Percentiles rank a stretch among this genome's conserved stretches.
Evolutionary conservation across 2,888 invertebrate genomes (phyloP).

Genomic region (Mesochorus sp.): DNA sequence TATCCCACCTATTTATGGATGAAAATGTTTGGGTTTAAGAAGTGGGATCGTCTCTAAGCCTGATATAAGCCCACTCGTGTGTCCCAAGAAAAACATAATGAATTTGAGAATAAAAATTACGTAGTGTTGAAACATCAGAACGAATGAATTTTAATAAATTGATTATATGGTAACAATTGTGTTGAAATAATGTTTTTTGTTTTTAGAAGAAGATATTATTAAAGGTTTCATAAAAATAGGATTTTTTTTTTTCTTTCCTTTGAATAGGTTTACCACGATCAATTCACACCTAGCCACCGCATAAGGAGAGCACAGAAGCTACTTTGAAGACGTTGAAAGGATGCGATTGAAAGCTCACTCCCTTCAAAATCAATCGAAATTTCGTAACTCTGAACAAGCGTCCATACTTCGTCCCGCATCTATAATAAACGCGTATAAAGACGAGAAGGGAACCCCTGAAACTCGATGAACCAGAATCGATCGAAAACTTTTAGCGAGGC

Average conservation of each 20-base stretch:
- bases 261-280: not conserved
- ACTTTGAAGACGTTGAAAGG: not conserved
- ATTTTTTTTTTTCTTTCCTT: too few species aligned
- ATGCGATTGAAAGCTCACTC: not conserved
- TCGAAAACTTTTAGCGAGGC: constrained; percentile 47
- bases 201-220: too few species aligned
- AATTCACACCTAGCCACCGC: not conserved
- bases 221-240: too few species aligned
- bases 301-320: constrained; percentile 4
- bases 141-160: too few species aligned
- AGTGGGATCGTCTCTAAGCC: constrained; percentile 5
- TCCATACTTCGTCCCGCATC: not conserved
- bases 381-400: constrained; percentile 24
- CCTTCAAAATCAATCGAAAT: constrained; percentile 39
- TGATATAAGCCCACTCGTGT: not conserved
- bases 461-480: constrained; percentile 20
- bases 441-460: not conserved
- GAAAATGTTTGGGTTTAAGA: not conserved
- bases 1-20: constrained; percentile 18
- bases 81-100: not conserved
- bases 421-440: not conserved
- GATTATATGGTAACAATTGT: too few species aligned
- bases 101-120: too few species aligned
- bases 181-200: too few species aligned
- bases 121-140: not conserved